Base-by-base conservation (phyloP, 1,140 invertebrate species). In the Whitmania pigra region DNA sequence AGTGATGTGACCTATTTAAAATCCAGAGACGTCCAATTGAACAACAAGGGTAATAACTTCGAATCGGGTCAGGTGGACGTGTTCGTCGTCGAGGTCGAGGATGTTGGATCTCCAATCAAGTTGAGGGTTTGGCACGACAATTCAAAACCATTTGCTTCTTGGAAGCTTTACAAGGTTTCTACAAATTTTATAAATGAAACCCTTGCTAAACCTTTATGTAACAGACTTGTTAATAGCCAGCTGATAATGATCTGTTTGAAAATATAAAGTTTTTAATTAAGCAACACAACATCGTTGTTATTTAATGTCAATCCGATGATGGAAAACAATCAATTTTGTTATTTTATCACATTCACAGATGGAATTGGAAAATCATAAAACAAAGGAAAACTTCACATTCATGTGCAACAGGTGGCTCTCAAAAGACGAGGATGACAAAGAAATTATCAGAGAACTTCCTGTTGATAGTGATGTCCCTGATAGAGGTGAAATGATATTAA, bases 71-170 rank as follows among this genome's bases (percentile, higher is more conserved):
- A 78, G 25, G 72, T 76, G 31, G 81, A 82, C 74, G 75, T 77
- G 57, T 82, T 83, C 76, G 78, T 79, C 71, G 71, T 80, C 2
- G 77, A 79, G 63, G 74, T 79, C 22, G 67, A 54, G 43, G 78
- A 81, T 29, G 74, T 83, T 72, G 82, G 81, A 9, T 76, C 71
- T 20, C 80, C 80, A 25, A 82, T 78, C 74, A 83, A 83, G 69
- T 72, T 83, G 11, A 75, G 82, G 40, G 77, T 82, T 43, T 77
- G 78, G 74, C 82, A 83, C 75, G 82, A 83, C 72, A 80, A 82
- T 74, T 74, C 71, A 53, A 80, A 80, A 3, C 43, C 68, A 11
- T 75, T 75, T 49, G 73, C 81, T 22, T 79, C 77, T 43, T 83
- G 81, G 81, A 80, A 81, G 76, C 75, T 83, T 11, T 76, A 81